phyloP scores from a whole-genome alignment of 2,888 invertebrate species.

The Lepidochitona cinerea region DNA sequence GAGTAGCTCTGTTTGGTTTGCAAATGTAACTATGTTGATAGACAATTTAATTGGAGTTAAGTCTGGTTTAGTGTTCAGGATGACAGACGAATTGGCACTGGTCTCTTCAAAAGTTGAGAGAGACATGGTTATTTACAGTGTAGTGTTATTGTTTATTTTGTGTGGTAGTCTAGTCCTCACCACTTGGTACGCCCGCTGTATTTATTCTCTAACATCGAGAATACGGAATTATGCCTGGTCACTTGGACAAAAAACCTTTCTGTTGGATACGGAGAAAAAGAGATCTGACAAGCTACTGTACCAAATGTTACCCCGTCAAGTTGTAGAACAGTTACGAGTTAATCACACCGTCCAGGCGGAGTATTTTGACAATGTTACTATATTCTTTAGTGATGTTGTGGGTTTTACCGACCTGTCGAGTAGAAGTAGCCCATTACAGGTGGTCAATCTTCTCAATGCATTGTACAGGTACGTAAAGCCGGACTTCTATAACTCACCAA shows the following conservation, averaged over 20 bases:
- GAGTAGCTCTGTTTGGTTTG: background rate
- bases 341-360: background rate
- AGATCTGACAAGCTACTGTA: background rate
- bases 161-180: slow-evolving; percentile 8
- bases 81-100: background rate
- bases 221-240: slow-evolving; percentile 7
- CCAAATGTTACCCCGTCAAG: slow-evolving; percentile 6
- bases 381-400: slow-evolving; percentile 2
- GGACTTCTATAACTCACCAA: no score
- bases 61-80: background rate
- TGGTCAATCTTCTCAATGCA: background rate
- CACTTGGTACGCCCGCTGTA: slow-evolving; percentile 14
- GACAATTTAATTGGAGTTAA: background rate
- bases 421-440: background rate
- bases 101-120: background rate
- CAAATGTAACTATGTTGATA: background rate
- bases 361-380: background rate
- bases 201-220: slow-evolving; percentile 7
- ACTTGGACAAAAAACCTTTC: background rate
- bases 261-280: background rate
- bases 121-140: background rate
- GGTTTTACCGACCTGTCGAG: background rate
- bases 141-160: slow-evolving; percentile 8
- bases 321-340: background rate
- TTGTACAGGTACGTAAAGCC: slow-evolving; percentile 4